Percentiles rank a stretch among this genome's conserved stretches.
phyloP scores from a whole-genome alignment of 2,888 invertebrate species.

The Cecidostiba fungosa region DNA sequence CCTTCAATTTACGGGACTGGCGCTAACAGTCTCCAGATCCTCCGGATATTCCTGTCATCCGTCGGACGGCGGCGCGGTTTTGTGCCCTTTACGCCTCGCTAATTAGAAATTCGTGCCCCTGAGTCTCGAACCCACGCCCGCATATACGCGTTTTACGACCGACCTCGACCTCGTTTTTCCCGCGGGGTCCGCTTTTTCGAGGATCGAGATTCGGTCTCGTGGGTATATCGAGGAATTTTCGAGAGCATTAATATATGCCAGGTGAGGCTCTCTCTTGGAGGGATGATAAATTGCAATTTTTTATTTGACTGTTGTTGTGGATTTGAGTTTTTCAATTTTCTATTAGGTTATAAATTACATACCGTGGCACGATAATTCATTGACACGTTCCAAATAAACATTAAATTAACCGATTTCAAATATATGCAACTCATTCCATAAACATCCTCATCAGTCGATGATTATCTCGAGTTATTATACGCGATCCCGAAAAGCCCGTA shows the following conservation, averaged over 20 bases:
- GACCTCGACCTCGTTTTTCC: conserved; percentile 45
- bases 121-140: background rate
- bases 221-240: conserved; percentile 33
- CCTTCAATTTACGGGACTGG: conserved; percentile 49
- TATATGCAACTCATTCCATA: too few relatives aligned
- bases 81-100: conserved; percentile 65
- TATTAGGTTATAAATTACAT: too few relatives aligned
- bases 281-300: conserved; percentile 28
- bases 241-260: background rate
- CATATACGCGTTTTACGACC: conserved; percentile 27
- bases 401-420: too few relatives aligned
- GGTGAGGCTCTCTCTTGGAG: background rate
- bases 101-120: conserved; percentile 72
- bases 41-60: conserved; percentile 73
- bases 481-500: background rate
- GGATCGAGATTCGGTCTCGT: background rate
- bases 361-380: too few relatives aligned
- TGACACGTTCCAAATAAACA: background rate
- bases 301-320: background rate
- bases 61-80: conserved; percentile 65
- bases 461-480: conserved; percentile 12
- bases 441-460: background rate
- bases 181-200: background rate
- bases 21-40: conserved; percentile 71
- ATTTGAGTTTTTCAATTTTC: background rate